A percentile compares a stretch with the other conserved stretches of the same genome.
These are phyloP conservation scores for Aphidius colemani DNA, from an alignment of 2,888 invertebrate genomes.

Conservation along the genomic window DNA sequence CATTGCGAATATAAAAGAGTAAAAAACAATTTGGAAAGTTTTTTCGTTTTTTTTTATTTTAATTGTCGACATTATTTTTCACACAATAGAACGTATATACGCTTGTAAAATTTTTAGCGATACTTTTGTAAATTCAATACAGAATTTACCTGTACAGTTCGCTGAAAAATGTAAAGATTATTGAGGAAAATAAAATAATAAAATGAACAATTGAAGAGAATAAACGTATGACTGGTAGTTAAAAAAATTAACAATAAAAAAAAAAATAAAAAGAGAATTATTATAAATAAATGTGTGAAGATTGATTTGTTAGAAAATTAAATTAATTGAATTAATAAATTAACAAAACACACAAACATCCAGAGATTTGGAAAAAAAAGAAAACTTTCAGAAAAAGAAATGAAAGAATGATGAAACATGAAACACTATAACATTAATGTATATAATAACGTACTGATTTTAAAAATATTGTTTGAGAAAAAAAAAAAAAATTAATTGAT, in stretches of 20 bases:
- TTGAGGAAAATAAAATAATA: background rate
- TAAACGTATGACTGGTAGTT: constrained; percentile 6
- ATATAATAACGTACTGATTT: constrained; percentile 40
- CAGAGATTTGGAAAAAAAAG: constrained; percentile 8
- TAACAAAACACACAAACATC: constrained; percentile 14
- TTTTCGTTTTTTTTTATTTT: too few relatives aligned
- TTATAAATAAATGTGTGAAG: constrained; percentile 38
- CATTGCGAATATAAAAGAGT: too few relatives aligned
- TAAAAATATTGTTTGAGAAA: constrained; percentile 44
- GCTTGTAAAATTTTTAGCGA: too few relatives aligned
- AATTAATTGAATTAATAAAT: constrained; percentile 26
- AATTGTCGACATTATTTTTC: too few relatives aligned
- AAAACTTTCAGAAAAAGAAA: constrained; percentile 31
- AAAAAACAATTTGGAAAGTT: too few relatives aligned
- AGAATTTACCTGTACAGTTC: background rate
- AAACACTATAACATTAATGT: constrained; percentile 42
- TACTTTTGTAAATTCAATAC: too few relatives aligned
- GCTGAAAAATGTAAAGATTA: constrained; percentile 5
- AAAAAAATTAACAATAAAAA: constrained; percentile 32
- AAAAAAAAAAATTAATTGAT: constrained; percentile 49
- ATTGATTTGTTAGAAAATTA: constrained; percentile 44
- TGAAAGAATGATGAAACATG: constrained; percentile 42
- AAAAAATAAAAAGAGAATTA: too few relatives aligned
- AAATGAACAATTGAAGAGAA: background rate
- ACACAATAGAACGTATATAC: too few relatives aligned